A percentile compares a stretch with the other conserved stretches of the same genome.
These are phyloP conservation scores for Epistrophella euchroma DNA, from an alignment of 2,888 invertebrate genomes.

Conservation along the genomic window DNA sequence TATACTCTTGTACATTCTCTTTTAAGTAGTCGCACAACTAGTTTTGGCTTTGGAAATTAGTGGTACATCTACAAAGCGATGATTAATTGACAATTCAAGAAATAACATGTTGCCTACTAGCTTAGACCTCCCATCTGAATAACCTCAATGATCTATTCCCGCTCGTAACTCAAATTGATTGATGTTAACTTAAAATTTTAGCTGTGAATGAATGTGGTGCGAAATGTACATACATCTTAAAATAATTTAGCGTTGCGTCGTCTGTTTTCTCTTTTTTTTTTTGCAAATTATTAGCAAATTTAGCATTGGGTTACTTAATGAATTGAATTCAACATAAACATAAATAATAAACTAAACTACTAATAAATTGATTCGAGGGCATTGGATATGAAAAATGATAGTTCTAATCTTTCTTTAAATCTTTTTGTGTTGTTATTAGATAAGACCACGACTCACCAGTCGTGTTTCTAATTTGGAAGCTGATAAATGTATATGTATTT, in stretches of 20 bases:
- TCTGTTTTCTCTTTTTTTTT: slow-evolving; percentile 4
- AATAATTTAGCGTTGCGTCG: not conserved
- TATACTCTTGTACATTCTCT: slow-evolving; percentile 20
- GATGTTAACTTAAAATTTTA: slow-evolving; percentile 43
- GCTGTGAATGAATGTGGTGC: slow-evolving; percentile 44
- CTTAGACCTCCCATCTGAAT: slow-evolving; percentile 44
- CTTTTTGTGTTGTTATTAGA: not conserved
- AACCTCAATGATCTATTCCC: slow-evolving; percentile 61
- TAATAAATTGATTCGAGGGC: slow-evolving; percentile 16
- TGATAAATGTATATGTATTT: no score
- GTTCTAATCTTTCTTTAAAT: not conserved
- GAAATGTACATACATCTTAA: slow-evolving; percentile 25
- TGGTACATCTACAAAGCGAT: slow-evolving; percentile 40
- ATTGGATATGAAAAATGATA: not conserved
- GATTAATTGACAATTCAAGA: slow-evolving; percentile 48
- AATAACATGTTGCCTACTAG: slow-evolving; percentile 28
- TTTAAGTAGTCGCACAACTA: slow-evolving; percentile 12
- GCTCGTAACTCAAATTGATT: slow-evolving; percentile 54
- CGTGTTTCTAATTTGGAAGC: no score
- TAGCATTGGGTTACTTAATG: slow-evolving; percentile 3
- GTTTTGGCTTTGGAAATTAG: slow-evolving; percentile 10
- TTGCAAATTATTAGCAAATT: slow-evolving; percentile 16
- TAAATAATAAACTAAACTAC: slow-evolving; percentile 9
- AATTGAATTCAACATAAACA: slow-evolving; percentile 3
- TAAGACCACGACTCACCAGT: not conserved